Evolutionary conservation across 2,888 invertebrate species (phyloP).

Genomic region (Leptopterna dolabrata): DNA sequence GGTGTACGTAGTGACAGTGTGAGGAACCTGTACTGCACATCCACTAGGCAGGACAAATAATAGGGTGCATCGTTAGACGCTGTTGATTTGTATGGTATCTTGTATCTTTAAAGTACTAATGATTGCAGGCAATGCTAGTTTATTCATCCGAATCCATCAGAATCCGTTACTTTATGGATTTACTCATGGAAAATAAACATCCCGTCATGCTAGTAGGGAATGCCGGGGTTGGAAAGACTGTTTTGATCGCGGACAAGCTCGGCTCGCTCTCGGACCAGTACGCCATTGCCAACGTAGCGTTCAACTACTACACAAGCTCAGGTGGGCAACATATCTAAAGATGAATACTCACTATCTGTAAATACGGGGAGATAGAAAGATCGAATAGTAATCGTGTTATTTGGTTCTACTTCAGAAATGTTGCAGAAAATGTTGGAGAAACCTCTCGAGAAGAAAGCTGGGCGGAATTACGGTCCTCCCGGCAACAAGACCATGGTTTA

Average conservation of each 20-base stretch:
- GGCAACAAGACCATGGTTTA: slow-evolving; percentile 93
- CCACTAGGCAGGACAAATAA: no score
- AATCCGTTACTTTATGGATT: slow-evolving; percentile 87
- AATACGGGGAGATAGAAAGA: no score
- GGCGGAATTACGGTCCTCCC: slow-evolving; percentile 94
- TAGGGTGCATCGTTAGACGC: no score
- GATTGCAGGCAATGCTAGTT: slow-evolving; percentile 83
- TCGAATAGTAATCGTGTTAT: no score
- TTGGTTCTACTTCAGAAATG: slow-evolving; percentile 72
- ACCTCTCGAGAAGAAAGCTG: slow-evolving; percentile 95
- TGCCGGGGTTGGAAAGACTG: slow-evolving; percentile 95
- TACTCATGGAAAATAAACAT: slow-evolving; percentile 87
- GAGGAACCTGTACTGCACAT: no score
- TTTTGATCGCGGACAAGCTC: slow-evolving; percentile 73
- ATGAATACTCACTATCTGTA: no score
- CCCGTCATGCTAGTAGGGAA: slow-evolving; percentile 96
- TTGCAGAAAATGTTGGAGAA: slow-evolving; percentile 92
- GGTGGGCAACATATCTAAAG: slow-evolving; percentile 68
- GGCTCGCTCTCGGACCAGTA: slow-evolving; percentile 82
- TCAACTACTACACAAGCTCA: slow-evolving; percentile 96
- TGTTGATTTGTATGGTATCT: no score
- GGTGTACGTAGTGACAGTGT: no score
- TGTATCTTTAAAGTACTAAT: not conserved
- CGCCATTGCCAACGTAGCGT: slow-evolving; percentile 90
- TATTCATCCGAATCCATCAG: slow-evolving; percentile 94